Base-by-base conservation (phyloP, 2,888 invertebrate genomes). In the Poecilus cupreus region DNA sequence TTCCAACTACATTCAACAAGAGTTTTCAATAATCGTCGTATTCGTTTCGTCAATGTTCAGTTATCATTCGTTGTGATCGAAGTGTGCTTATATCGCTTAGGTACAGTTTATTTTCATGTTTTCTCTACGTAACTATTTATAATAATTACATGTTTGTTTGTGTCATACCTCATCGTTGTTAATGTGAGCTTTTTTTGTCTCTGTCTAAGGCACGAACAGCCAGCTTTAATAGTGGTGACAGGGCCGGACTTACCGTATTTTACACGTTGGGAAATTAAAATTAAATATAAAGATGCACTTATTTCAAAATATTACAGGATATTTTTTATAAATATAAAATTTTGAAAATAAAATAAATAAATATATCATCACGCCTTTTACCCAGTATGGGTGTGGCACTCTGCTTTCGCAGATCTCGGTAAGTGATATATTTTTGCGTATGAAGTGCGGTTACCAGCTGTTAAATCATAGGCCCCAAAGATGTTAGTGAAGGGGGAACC, bases 1-100 rank as follows among this genome's bases (percentile, higher is more conserved):
- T 43, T 81, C 60, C 74, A 81, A 60, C 43, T 46, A 74, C 74
- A 81, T 81, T 81, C 81, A 81, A 81, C 81, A 81, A 81, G 81
- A 81, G 81, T 81, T 81, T 81, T 46, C 75, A 74, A 64, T 64
- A 60, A 77, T 43, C 24, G 64, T 79, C 20, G 39, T 32, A n/a
- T n/a, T n/a, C 39, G 24, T 20, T 37, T 77, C 46, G 32, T 32
- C 39, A 32, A 43, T 77, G 76, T 37, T 57, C 54, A 39, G 60
- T 54, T 70, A 80, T 74, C 74, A 32, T 81, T 81, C 75, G 81
- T 81, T 81, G 81, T 80, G 39, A 72, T 80, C 72, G 70, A 80
- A 70, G 72, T 80, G 20, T 68, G n/a, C 20, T 76, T 13, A 64
- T 43, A 24, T 79, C 51, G n/a, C 20, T 76, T 13, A 64, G 64